Evolutionary conservation across 2,888 invertebrate species (phyloP), one percentile per base, ranked within the genome.

Genomic region (Lomographa bimaculata): DNA sequence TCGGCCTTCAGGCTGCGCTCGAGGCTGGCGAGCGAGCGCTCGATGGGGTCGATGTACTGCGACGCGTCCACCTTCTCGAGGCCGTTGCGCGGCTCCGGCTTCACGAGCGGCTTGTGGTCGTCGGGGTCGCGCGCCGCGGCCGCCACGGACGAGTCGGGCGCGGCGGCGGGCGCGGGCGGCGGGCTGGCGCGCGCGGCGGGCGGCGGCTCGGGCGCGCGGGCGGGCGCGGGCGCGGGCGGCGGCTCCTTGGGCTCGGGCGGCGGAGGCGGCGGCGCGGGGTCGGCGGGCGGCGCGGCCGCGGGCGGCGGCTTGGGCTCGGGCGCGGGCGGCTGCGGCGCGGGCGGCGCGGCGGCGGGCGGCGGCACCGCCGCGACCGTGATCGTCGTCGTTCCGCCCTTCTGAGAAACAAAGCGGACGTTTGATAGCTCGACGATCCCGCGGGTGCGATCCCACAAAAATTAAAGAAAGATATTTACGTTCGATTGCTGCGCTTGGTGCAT

Each of bases 11-110:
- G 80, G 50, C 90, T 91, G 29, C 93, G 91, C 76, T 94, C 94
- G 54, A 94, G 80, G 57, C 92, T 93, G 27, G 94, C 94, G 60
- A 94, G 82, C 34, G 93, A 93, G 56, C 93, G 91, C 76, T 94
- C 94, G 58, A 94, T 89, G 8, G 94, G 93, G 74, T 94, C 94
- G 39, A 93, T 91, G 58, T 82, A 87, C 45, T 83, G 89, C 9
- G 86, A 84, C 3, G 83, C 48, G 44, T 87, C 87, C 1, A 81
- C 61, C 50, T 84, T 87, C 39, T 87, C 87, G 26, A 86, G 70
- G 1, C 86, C 89, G 63, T 82, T 91, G 52, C 73, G 78, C 38
- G 79, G 62, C 58, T 89, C 75, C 33, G 70, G 18, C 71, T 85
- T 79, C 43, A 66, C 23, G 30, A 62, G 28, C 1, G 70, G 64